Evolutionary conservation across 2,888 invertebrate species (phyloP).

Genomic region (Cylloceria caligata): DNA sequence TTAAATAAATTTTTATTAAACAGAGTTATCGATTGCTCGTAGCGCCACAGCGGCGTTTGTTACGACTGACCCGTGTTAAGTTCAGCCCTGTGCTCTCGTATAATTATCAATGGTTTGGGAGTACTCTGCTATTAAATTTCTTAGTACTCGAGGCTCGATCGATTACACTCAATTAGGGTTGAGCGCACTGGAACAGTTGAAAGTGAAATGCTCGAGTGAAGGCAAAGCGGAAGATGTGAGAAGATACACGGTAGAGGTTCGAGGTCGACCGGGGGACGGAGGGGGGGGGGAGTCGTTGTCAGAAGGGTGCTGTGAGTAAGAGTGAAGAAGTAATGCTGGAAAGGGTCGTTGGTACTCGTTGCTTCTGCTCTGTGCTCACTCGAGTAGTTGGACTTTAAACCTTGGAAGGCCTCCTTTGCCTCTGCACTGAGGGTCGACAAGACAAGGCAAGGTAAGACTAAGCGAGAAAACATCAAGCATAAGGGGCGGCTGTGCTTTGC

Average conservation of each 20-base stretch:
- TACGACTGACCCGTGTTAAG: too few species aligned
- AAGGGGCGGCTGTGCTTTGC: slow-evolving; percentile 40
- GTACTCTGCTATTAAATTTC: slow-evolving; percentile 10
- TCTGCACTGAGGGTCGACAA: not conserved
- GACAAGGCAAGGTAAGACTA: slow-evolving; percentile 16
- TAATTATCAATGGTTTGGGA: not conserved
- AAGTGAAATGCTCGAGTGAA: slow-evolving; percentile 56
- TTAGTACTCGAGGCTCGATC: slow-evolving; percentile 27
- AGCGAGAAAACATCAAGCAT: slow-evolving; percentile 30
- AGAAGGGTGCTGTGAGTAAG: slow-evolving; percentile 29
- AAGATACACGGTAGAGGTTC: not conserved
- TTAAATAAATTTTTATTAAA: too few species aligned
- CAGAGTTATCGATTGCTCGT: too few species aligned
- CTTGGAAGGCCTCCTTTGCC: not conserved
- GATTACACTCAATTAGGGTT: slow-evolving; percentile 60
- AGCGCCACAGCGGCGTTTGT: too few species aligned
- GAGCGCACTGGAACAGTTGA: slow-evolving; percentile 45
- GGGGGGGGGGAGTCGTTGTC: slow-evolving; percentile 17
- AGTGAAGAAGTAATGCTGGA: slow-evolving; percentile 26
- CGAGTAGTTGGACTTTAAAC: slow-evolving; percentile 30
- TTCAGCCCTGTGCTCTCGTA: too few species aligned
- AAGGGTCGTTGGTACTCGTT: slow-evolving; percentile 41
- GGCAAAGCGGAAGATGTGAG: slow-evolving; percentile 44
- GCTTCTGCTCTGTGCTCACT: slow-evolving; percentile 20
- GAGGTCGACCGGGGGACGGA: not conserved